Base-by-base conservation (phyloP, 2,113 vertebrate genomes). In the Nansenia antarctica region DNA sequence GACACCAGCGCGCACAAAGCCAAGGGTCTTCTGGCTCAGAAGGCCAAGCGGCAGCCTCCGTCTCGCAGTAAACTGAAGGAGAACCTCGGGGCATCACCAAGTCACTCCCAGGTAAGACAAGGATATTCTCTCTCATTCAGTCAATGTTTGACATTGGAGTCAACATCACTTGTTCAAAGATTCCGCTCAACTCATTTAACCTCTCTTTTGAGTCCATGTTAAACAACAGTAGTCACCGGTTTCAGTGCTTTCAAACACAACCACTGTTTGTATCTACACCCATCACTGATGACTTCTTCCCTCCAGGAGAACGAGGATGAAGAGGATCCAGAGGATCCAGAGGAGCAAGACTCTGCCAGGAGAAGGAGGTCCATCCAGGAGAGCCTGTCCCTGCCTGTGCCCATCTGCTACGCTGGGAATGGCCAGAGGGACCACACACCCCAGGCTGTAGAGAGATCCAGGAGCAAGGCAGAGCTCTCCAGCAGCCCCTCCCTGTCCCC, bases 1-100 rank as follows among this genome's bases (percentile, higher is more conserved):
- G 95, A 97, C 84, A 95, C 94, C 77, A 97, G 95, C 57, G 94
- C 90, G 8, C 94, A 95, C 83, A 93, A 86, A 81, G 95, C 94
- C 57, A 95, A 92, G 86, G 94, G 92, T 72, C 90, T 93, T 68
- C 92, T 96, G 78, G 95, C 94, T 42, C 93, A 94, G 86, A 95
- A 93, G 82, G 92, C 95, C 52, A 94, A 90, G 79, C 92, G 95
- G 8, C 95, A 96, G 70, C 94, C 92, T 26, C 95, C 95, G 9
- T 94, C 95, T 67, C 92, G 95, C 32, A 93, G 39, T 78, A 96
- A 94, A 80, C 88, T 95, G 69, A 94, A 94, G 80, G 94, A 94
- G 79, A 90, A 72, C 72, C 85, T 93, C 8, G 74, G 78, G 1
- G 76, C 81, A 15, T 76, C 81, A 39, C 80, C 82, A 0, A 74